phyloP scores from a whole-genome alignment of 2,113 vertebrate genomes.

The rat (Rattus norvegicus) region DNA sequence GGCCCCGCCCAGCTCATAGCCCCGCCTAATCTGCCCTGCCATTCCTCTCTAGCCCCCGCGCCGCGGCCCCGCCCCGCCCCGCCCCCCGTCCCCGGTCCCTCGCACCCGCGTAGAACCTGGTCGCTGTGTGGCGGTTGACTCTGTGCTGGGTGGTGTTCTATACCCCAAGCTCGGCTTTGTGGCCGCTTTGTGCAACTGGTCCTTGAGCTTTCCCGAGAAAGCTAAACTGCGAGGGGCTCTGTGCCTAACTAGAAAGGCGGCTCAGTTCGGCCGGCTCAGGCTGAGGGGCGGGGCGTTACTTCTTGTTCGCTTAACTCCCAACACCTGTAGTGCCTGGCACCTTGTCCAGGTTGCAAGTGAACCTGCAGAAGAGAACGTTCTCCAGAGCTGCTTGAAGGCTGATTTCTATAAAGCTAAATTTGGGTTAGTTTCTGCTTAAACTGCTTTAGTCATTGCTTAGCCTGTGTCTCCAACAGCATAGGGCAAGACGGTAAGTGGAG shows the following conservation, averaged over 20 bases:
- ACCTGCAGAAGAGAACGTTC: neutral
- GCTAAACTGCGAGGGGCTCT: neutral
- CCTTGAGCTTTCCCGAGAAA: neutral
- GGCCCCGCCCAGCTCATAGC: neutral
- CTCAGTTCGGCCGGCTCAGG: neutral
- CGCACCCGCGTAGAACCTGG: neutral
- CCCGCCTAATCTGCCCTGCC: neutral
- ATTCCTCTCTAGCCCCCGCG: neutral
- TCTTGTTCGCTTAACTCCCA: neutral
- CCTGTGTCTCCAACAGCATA: neutral
- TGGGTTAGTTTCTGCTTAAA: neutral
- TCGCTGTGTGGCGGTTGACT: no score
- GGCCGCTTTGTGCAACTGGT: neutral
- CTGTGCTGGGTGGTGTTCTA: no score
- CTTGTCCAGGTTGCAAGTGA: neutral
- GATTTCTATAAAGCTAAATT: slow-evolving; percentile 43
- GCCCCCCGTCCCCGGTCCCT: neutral
- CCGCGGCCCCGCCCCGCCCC: neutral
- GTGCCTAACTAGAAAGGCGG: neutral
- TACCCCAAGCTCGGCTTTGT: neutral
- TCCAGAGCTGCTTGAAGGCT: neutral
- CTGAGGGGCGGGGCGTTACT: neutral
- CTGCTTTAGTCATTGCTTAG: slow-evolving; percentile 3
- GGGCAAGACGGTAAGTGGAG: neutral
- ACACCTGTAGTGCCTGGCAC: neutral